Evolutionary conservation across 2,113 vertebrate species (phyloP).

Genomic region (Pyxicephalus adspersus): DNA sequence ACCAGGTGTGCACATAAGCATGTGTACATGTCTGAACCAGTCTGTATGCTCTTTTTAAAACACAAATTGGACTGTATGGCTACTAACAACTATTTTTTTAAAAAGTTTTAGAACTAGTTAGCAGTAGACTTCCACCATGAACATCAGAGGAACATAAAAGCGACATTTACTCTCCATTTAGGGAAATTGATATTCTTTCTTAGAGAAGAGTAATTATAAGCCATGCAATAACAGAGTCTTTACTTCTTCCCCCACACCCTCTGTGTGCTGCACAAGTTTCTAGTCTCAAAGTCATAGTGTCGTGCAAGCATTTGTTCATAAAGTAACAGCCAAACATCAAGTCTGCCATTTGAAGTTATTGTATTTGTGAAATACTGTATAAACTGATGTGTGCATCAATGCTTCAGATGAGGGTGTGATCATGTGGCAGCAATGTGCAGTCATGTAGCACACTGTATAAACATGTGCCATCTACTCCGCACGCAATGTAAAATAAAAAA

Average conservation of each 20-base stretch:
- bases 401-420: constrained; percentile 40
- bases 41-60: no score
- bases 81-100: no score
- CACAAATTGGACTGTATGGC: no score
- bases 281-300: constrained; percentile 1
- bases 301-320: background rate
- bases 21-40: no score
- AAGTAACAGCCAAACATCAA: constrained; percentile 31
- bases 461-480: constrained; percentile 22
- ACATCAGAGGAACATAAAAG: no score
- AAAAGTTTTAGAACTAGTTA: no score
- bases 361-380: constrained; percentile 8
- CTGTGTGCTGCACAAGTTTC: constrained; percentile 27
- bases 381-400: constrained; percentile 22
- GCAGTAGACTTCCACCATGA: no score
- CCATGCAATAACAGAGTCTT: constrained; percentile 35
- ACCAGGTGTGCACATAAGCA: no score
- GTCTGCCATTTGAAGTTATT: constrained; percentile 38
- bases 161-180: no score
- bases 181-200: no score
- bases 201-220: background rate
- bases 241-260: background rate
- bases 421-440: constrained; percentile 45
- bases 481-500: background rate
- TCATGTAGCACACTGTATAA: constrained; percentile 33